Percentiles rank a stretch among this genome's conserved stretches.
These are phyloP conservation scores for Plumapathes pennacea DNA, from an alignment of 92 coral and sea anemone genomes.

Conservation along the genomic window DNA sequence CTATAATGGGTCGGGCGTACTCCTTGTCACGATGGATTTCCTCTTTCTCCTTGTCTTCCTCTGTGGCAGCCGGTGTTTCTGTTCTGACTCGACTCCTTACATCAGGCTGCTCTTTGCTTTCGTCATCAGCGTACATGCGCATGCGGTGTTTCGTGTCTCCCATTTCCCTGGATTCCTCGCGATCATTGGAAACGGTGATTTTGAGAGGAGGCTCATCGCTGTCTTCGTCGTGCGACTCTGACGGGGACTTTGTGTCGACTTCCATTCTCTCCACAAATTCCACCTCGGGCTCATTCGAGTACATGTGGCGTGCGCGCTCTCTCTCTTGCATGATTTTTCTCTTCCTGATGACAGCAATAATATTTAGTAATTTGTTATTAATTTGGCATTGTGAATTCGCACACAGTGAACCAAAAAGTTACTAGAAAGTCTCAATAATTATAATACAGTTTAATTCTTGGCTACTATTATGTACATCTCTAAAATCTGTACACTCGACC, in stretches of 20 bases:
- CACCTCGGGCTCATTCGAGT: conserved; percentile 79
- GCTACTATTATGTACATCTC: too few relatives aligned
- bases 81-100: background rate
- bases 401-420: background rate
- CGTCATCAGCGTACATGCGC: conserved; percentile 90
- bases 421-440: background rate
- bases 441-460: background rate
- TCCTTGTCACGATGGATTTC: conserved; percentile 8
- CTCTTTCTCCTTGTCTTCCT: conserved; percentile 34
- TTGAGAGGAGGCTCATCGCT: conserved; percentile 88
- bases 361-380: background rate
- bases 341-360: conserved; percentile 36
- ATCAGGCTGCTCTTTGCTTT: conserved; percentile 6
- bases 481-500: too few relatives aligned
- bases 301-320: conserved; percentile 70
- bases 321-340: conserved; percentile 80
- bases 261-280: conserved; percentile 71
- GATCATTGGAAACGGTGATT: conserved; percentile 77
- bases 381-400: too few relatives aligned
- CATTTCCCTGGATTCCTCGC: conserved; percentile 41
- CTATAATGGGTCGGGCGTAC: conserved; percentile 40
- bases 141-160: conserved; percentile 54
- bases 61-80: conserved; percentile 5
- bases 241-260: conserved; percentile 53
- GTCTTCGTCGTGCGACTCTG: too few relatives aligned